Evolutionary conservation across 2,797 vertebrate genomes (phyloP), one percentile per base, ranked within the genome.

Genomic region (Centropyge bicolor): DNA sequence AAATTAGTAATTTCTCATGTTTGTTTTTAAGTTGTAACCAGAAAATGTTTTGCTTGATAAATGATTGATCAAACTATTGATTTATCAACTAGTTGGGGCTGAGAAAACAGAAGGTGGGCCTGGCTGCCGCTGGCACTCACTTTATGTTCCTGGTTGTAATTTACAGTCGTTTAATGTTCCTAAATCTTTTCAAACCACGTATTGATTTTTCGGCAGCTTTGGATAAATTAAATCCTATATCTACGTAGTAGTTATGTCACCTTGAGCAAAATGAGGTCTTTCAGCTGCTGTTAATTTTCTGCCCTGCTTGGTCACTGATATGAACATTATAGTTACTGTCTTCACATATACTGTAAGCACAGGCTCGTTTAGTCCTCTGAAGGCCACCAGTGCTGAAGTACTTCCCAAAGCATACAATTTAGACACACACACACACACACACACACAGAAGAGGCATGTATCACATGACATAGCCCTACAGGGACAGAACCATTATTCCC

Each of bases 181-280:
- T 74, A 79, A 85, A 76, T 70, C 60, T 74, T 82, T 67, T 88
- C 3, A 84, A 82, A 68, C 55, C 56, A 69, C 38, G 16, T 54
- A 88, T 88, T 78, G 83, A 88, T 87, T 84, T 86, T 82, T 67
- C 40, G 62, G 6, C 49, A 3, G 56, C 40, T 72, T 70, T 22
- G 22, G 22, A 84, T 79, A 48, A 83, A 87, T 82, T 79, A 74
- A n/a, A 81, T 20, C 24, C 20, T 54, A 31, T 19, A 74, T 66
- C 20, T 54, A 74, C 78, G 76, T 35, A 68, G 78, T 55, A 36
- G 56, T 38, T 69, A 41, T 48, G n/a, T 49, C 14, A n/a, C 64
- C n/a, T 27, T 66, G 51, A 76, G 52, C 35, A 22, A 81, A 74
- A 61, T 6, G 19, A 46, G 66, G 38, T 8, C n/a, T 43, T n/a